Conservation (phyloP, 2,888 invertebrate genomes). For the Bugula neritina region DNA sequence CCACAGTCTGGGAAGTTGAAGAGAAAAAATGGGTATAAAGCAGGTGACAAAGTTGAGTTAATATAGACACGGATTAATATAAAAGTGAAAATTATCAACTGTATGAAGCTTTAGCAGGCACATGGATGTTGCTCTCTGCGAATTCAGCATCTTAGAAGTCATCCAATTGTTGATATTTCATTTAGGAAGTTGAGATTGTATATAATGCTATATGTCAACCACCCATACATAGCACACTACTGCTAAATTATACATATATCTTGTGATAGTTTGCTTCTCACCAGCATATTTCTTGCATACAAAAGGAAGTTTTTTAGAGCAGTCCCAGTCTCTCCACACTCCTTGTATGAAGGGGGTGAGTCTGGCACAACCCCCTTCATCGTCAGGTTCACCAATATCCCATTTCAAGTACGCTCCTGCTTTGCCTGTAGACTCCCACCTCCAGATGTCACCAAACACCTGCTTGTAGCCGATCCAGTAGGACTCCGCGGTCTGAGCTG, state of each 20-base stretch:
- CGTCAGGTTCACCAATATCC: constrained; percentile 27
- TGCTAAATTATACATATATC: no score
- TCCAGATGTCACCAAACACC: not conserved
- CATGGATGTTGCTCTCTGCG: no score
- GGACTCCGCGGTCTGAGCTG: constrained; percentile 1
- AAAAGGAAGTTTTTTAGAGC: constrained; percentile 12
- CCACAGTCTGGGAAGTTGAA: not conserved
- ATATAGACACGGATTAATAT: no score
- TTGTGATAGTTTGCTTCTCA: no score
- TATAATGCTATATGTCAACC: no score
- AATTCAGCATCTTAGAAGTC: no score
- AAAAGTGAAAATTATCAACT: no score
- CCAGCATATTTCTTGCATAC: constrained; percentile 26
- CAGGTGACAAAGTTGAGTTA: no score
- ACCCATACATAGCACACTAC: no score
- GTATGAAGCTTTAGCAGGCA: no score
- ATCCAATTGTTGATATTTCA: no score
- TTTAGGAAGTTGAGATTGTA: no score
- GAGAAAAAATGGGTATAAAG: not conserved
- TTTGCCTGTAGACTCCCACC: constrained; percentile 21
- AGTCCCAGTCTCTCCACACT: constrained; percentile 26
- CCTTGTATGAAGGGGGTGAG: constrained; percentile 17
- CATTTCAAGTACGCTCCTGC: constrained; percentile 8
- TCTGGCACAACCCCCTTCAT: constrained; percentile 12
- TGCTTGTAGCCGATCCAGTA: constrained; percentile 23